Conservation (phyloP, 2,797 vertebrate genomes). For the Xenentodon cancila region DNA sequence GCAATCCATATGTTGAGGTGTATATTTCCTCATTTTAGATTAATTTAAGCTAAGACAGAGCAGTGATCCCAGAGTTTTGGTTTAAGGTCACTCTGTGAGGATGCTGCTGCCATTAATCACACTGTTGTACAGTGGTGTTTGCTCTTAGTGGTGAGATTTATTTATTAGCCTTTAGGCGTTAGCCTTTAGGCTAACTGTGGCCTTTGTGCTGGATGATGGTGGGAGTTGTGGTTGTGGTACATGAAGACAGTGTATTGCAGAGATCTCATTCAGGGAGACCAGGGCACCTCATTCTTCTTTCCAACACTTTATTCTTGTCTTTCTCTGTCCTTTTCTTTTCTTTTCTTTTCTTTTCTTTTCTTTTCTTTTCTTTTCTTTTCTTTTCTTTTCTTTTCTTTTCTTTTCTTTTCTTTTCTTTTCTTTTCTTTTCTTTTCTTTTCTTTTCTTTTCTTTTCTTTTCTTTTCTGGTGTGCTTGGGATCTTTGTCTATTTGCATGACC, state of each 20-base stretch:
- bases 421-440: no score
- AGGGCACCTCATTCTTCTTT: no score
- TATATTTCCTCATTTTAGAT: conserved; percentile 30
- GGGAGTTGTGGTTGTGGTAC: conserved; percentile 30
- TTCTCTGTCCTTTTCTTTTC: no score
- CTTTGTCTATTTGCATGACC: no score
- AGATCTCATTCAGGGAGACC: conserved; percentile 60
- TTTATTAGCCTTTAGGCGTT: conserved; percentile 59
- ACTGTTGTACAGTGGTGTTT: conserved; percentile 66
- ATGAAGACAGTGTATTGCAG: conserved; percentile 51
- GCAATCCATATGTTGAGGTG: conserved; percentile 17
- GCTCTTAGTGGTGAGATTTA: conserved; percentile 80
- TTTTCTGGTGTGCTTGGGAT: no score
- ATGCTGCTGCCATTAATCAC: conserved; percentile 78
- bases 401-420: no score
- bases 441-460: no score
- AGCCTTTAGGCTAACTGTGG: conserved; percentile 71
- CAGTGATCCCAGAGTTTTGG: conserved; percentile 55
- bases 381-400: no score
- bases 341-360: no score
- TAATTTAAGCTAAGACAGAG: conserved; percentile 23
- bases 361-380: no score
- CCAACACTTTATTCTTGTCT: no score
- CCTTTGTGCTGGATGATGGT: conserved; percentile 59
- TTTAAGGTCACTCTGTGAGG: conserved; percentile 63